A percentile compares a stretch with the other conserved stretches of the same genome.
Evolutionary conservation across 2,888 invertebrate species (phyloP).

Genomic region (Argyra leucocephala): DNA sequence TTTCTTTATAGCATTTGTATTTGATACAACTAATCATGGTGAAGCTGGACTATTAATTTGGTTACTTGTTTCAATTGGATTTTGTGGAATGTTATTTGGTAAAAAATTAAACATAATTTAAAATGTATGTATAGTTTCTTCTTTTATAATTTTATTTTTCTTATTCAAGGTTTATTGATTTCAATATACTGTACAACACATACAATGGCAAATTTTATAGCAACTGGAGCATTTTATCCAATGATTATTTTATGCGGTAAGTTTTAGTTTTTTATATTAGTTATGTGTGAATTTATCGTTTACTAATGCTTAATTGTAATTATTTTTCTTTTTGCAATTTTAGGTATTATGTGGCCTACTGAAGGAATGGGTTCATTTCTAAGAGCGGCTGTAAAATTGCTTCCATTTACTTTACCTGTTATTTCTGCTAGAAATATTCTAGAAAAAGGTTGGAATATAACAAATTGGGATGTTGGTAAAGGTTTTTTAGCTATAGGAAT

Average conservation of each 20-base stretch:
- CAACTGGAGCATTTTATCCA: slow-evolving; percentile 83
- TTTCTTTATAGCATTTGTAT: slow-evolving; percentile 41
- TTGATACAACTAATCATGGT: slow-evolving; percentile 41
- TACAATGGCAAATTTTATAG: slow-evolving; percentile 70
- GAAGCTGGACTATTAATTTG: slow-evolving; percentile 48
- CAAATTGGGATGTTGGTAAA: slow-evolving; percentile 58
- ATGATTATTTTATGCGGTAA: slow-evolving; percentile 77
- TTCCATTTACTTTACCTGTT: slow-evolving; percentile 74
- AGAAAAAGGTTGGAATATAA: slow-evolving; percentile 62
- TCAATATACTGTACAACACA: slow-evolving; percentile 71
- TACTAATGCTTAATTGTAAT: not conserved
- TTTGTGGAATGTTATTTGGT: slow-evolving; percentile 76
- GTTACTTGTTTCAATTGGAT: slow-evolving; percentile 60
- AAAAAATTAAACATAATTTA: slow-evolving; percentile 16
- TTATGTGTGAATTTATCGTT: no score
- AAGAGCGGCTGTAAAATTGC: slow-evolving; percentile 51
- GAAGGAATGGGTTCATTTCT: slow-evolving; percentile 57
- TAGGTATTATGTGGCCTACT: slow-evolving; percentile 58
- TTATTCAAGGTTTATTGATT: slow-evolving; percentile 62
- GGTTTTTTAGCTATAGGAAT: slow-evolving; percentile 59
- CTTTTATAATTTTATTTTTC: no score
- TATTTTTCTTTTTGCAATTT: slow-evolving; percentile 12
- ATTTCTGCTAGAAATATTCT: slow-evolving; percentile 66
- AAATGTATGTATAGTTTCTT: slow-evolving; percentile 3
- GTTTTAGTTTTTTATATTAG: slow-evolving; percentile 28